Evolutionary conservation across 2,113 vertebrate genomes (phyloP).

Genomic region (Limnothrissa miodon): DNA sequence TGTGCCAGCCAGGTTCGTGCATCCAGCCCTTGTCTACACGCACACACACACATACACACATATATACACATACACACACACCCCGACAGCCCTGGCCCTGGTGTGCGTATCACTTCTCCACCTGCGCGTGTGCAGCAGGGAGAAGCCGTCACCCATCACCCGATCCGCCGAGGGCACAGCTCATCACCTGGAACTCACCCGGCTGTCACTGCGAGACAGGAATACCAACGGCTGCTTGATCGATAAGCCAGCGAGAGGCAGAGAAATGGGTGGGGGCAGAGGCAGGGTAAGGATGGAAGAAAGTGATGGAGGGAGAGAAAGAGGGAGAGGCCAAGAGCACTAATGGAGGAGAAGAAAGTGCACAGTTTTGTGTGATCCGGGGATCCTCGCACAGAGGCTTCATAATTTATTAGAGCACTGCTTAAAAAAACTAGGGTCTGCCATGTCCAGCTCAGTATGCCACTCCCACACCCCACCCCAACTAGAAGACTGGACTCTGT

Average conservation of each 20-base stretch:
- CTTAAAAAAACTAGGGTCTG: not conserved
- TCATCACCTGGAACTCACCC: constrained; percentile 51
- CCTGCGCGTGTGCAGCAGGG: constrained; percentile 30
- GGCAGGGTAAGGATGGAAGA: no score
- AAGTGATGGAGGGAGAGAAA: not conserved
- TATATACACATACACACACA: not conserved
- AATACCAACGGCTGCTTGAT: constrained; percentile 50
- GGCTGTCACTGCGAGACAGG: constrained; percentile 44
- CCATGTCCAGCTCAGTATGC: not conserved
- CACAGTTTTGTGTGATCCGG: not conserved
- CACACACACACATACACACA: constrained; percentile 9
- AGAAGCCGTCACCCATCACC: constrained; percentile 49
- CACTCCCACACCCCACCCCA: no score
- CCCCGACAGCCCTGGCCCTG: not conserved
- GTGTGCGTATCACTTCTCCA: not conserved
- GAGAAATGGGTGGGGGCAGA: not conserved
- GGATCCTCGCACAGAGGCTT: not conserved
- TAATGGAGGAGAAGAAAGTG: not conserved
- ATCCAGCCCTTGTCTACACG: constrained; percentile 26
- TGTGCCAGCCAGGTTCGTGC: constrained; percentile 21
- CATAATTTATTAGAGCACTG: not conserved
- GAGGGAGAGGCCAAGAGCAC: not conserved
- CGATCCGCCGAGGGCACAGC: constrained; percentile 44
- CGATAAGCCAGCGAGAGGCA: constrained; percentile 42
- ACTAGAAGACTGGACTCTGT: not conserved